phyloP scores from a whole-genome alignment of 2,113 vertebrate genomes.

The Redunca redunca region DNA sequence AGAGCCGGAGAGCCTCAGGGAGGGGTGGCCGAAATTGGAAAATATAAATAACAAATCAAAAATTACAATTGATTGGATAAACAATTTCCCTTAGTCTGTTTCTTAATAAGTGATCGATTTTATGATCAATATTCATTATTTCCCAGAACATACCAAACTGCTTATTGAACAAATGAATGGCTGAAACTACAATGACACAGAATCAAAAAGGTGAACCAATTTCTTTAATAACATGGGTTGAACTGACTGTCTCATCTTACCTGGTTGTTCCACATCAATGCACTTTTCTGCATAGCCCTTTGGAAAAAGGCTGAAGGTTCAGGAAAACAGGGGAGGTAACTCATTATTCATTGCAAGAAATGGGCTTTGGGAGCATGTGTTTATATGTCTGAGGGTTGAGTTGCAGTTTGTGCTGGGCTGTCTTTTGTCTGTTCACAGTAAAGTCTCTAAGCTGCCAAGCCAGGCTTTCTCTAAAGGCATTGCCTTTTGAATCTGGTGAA shows the following conservation, averaged over 20 bases:
- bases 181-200: constrained; percentile 83
- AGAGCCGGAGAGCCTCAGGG: constrained; percentile 75
- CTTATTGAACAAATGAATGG: constrained; percentile 88
- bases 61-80: constrained; percentile 90
- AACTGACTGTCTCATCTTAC: constrained; percentile 78
- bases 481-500: background rate
- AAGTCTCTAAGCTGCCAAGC: background rate
- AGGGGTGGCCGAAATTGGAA: constrained; percentile 83
- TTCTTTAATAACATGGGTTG: constrained; percentile 84
- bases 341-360: constrained; percentile 66
- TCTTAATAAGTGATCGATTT: constrained; percentile 90
- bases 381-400: constrained; percentile 5
- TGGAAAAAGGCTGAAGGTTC: constrained; percentile 69
- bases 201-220: constrained; percentile 86
- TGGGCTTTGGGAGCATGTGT: constrained; percentile 5
- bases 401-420: background rate
- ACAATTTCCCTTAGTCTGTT: constrained; percentile 88
- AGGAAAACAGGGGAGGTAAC: constrained; percentile 63
- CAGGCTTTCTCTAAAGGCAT: background rate
- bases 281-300: constrained; percentile 66
- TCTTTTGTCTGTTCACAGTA: constrained; percentile 30
- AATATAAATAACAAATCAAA: constrained; percentile 91
- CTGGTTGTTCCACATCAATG: constrained; percentile 72
- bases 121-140: constrained; percentile 91
- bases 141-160: constrained; percentile 86